These are phyloP conservation scores for Temnothorax ravouxi DNA, from an alignment of 2,888 invertebrate species.

Conservation along the genomic window DNA sequence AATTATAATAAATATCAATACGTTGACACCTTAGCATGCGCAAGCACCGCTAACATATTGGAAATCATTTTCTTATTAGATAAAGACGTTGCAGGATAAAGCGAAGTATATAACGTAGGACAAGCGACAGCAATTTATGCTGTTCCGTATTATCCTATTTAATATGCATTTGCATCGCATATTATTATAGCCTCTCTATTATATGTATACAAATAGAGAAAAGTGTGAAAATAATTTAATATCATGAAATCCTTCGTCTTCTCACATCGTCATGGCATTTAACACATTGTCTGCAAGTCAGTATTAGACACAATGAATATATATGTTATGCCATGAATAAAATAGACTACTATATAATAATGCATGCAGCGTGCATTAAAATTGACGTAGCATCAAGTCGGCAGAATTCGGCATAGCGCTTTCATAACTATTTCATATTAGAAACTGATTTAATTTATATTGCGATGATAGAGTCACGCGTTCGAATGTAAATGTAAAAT, in stretches of 20 bases:
- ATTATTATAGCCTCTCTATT: not conserved
- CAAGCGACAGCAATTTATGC: not conserved
- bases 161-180: slow-evolving; percentile 7
- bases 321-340: slow-evolving; percentile 27
- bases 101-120: not conserved
- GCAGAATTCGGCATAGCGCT: not conserved
- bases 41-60: slow-evolving; percentile 60
- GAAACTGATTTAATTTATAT: not conserved
- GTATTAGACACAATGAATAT: slow-evolving; percentile 29
- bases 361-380: slow-evolving; percentile 5
- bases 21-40: slow-evolving; percentile 22
- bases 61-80: slow-evolving; percentile 69
- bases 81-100: not conserved
- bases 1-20: slow-evolving; percentile 7
- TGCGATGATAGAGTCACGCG: not conserved
- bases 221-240: slow-evolving; percentile 27
- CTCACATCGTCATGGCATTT: not conserved
- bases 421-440: not conserved
- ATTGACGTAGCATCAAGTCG: slow-evolving; percentile 5
- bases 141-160: not conserved
- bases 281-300: slow-evolving; percentile 1
- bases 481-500: not conserved
- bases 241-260: slow-evolving; percentile 1
- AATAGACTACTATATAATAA: not conserved
- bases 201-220: slow-evolving; percentile 6